Evolutionary conservation across 2,113 vertebrate genomes (phyloP).

Genomic region (Phoxinus phoxinus): DNA sequence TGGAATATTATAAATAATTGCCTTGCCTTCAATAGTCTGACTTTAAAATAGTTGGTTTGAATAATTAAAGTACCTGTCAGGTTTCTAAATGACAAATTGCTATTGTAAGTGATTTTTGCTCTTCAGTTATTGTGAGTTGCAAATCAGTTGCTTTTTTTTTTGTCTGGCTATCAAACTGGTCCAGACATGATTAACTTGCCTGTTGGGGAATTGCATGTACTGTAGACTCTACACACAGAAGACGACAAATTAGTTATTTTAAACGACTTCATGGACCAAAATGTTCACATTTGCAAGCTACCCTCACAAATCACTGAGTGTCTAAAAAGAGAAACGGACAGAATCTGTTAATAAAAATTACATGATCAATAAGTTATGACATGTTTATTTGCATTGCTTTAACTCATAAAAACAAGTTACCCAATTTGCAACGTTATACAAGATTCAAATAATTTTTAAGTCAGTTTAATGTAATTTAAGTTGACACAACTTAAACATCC

Average conservation of each 20-base stretch:
- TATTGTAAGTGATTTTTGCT: slow-evolving; percentile 29
- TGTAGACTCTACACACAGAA: slow-evolving; percentile 26
- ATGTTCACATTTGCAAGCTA: slow-evolving; percentile 10
- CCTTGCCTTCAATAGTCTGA: neutral
- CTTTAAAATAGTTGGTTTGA: neutral
- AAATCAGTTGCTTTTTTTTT: slow-evolving; percentile 15
- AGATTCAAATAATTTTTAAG: too few relatives aligned
- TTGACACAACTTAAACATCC: too few relatives aligned
- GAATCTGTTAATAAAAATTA: neutral
- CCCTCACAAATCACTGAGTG: neutral
- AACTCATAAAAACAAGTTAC: too few relatives aligned
- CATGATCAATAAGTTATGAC: too few relatives aligned
- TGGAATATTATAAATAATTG: neutral
- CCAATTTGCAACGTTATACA: too few relatives aligned
- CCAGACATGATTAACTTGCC: slow-evolving; percentile 33
- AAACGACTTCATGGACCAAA: neutral
- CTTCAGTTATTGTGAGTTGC: slow-evolving; percentile 44
- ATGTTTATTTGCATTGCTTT: too few relatives aligned
- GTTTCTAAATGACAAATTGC: slow-evolving; percentile 29
- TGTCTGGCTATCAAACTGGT: slow-evolving; percentile 33
- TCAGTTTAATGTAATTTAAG: too few relatives aligned
- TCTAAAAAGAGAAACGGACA: neutral
- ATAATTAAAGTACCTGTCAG: slow-evolving; percentile 14
- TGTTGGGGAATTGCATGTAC: slow-evolving; percentile 23
- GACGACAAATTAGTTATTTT: slow-evolving; percentile 52